These are phyloP conservation scores for Sciurus niger DNA, from an alignment of 2,113 vertebrate genomes.

Conservation along the genomic window DNA sequence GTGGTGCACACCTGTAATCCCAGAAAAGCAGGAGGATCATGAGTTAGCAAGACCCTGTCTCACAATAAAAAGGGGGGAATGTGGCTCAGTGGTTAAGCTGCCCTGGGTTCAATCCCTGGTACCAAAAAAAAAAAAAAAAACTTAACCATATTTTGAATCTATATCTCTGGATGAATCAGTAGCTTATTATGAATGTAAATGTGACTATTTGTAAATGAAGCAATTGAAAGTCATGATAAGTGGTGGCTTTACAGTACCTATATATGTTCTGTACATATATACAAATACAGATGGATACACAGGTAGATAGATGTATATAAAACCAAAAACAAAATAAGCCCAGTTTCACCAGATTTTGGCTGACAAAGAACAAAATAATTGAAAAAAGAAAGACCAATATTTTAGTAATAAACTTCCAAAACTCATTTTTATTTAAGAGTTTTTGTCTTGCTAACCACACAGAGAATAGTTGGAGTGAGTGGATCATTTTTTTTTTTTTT, in stretches of 20 bases:
- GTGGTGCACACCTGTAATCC: too few relatives aligned
- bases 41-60: too few relatives aligned
- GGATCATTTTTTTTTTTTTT: slow-evolving; percentile 43
- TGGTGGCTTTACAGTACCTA: not conserved
- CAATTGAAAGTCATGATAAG: not conserved
- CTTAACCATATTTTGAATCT: too few relatives aligned
- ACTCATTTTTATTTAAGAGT: slow-evolving; percentile 67
- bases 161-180: too few relatives aligned
- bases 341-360: slow-evolving; percentile 8
- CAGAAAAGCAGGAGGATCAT: too few relatives aligned
- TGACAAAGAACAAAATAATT: slow-evolving; percentile 48
- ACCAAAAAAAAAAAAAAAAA: too few relatives aligned
- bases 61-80: too few relatives aligned
- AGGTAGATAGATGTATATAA: not conserved
- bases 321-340: slow-evolving; percentile 24
- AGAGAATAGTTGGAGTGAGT: slow-evolving; percentile 68
- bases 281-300: not conserved
- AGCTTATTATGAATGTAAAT: too few relatives aligned
- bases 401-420: slow-evolving; percentile 72
- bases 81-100: too few relatives aligned
- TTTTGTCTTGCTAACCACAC: slow-evolving; percentile 79
- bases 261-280: not conserved
- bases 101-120: too few relatives aligned
- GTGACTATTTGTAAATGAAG: not conserved
- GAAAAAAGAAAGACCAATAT: slow-evolving; percentile 52